Base-by-base conservation (phyloP, 2,113 vertebrate species). In the Manacus vitellinus region DNA sequence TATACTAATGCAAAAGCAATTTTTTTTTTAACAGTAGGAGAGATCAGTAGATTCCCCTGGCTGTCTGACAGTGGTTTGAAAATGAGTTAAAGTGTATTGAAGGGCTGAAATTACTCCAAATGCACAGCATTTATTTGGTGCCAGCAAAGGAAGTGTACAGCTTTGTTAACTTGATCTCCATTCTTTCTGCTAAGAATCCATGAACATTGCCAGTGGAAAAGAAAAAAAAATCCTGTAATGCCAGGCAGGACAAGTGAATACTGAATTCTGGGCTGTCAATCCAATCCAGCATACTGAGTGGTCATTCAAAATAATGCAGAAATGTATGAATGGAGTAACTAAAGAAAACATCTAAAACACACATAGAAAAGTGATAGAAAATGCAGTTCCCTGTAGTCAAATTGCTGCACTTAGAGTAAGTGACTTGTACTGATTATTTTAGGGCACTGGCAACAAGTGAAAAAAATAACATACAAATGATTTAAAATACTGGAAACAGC, bases 161-260 rank as follows among this genome's bases (percentile, higher is more conserved):
- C 66, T 85, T 89, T 88, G 71, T 79, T 85, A 88, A 89, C 88
- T 30, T 82, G 70, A 85, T 93, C 74, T 88, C 77, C 25, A 24
- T 88, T 92, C 67, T 82, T 82, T 92, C 55, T 90, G 71, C 75
- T 90, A 61, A 56, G 74, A 43, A 76, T 61, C 56, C 75, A 71
- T 82, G 56, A 91, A 78, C 54, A n/a, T 5, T 89, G 67, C 62
- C 78, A 82, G 35, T 13, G 37, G 56, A 86, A 91, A 82, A 87
- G 55, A 76, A 87, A 86, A 27, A 59, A 59, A 89, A 44, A 41
- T 24, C 62, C 41, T 6, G 1, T 62, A 87, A 46, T 47, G 35
- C 54, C 73, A 62, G 58, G 77, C 70, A 78, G 56, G 49, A 85
- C 31, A 70, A 80, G n/a, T n/a, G 67, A 68, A 56, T 58, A 25